Evolutionary conservation across 2,888 invertebrate genomes (phyloP).

Genomic region (Thecophora atra): DNA sequence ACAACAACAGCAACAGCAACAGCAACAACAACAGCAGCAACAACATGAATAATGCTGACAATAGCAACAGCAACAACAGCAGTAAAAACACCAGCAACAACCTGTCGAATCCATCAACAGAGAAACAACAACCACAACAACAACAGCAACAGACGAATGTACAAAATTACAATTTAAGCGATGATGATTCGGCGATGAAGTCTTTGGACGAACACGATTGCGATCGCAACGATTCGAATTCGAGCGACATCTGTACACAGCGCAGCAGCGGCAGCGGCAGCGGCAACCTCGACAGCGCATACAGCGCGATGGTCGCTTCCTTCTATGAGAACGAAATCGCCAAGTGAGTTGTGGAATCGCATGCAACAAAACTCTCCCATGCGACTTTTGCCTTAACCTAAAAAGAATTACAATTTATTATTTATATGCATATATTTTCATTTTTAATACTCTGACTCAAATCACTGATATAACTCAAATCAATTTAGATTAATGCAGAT

Average conservation of each 20-base stretch:
- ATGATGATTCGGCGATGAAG: conserved; percentile 57
- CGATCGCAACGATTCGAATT: conserved; percentile 51
- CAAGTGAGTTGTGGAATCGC: conserved; percentile 55
- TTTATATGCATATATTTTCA: neutral
- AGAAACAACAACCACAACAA: conserved; percentile 26
- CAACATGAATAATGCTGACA: conserved; percentile 31
- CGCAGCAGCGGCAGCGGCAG: conserved; percentile 49
- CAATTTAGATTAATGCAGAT: too few relatives aligned
- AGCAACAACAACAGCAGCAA: conserved; percentile 33
- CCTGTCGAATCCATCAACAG: conserved; percentile 20
- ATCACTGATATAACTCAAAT: too few relatives aligned
- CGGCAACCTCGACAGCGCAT: conserved; percentile 58
- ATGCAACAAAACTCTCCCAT: conserved; percentile 1
- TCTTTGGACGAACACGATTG: conserved; percentile 54
- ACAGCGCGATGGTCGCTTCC: conserved; percentile 60
- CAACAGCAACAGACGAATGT: conserved; percentile 30
- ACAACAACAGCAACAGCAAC: conserved; percentile 35
- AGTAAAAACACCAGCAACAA: conserved; percentile 50
- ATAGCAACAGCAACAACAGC: conserved; percentile 24
- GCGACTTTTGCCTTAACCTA: neutral
- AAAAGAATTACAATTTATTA: neutral
- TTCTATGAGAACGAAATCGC: conserved; percentile 57
- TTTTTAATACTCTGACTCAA: too few relatives aligned
- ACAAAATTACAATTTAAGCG: conserved; percentile 39
- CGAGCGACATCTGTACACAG: conserved; percentile 48